Percentiles rank a stretch among this genome's conserved stretches.
These are phyloP conservation scores for Athalia cordata DNA, from an alignment of 2,888 invertebrate genomes.

Conservation along the genomic window DNA sequence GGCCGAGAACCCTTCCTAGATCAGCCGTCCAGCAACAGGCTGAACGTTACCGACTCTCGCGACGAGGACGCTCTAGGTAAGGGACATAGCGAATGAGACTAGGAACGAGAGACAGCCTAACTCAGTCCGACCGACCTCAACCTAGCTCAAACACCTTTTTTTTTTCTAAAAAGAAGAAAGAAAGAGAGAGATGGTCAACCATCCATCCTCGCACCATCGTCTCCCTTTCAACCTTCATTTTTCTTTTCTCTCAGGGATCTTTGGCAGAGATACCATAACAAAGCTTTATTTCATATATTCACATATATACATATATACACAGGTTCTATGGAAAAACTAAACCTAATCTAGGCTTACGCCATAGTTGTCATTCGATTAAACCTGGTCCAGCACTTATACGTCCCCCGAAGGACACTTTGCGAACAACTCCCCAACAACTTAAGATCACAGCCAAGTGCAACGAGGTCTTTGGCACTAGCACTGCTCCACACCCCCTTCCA, in stretches of 20 bases:
- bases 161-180: background rate
- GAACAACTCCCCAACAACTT: background rate
- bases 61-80: too few species aligned
- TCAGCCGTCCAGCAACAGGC: too few species aligned
- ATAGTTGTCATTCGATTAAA: slow-evolving; percentile 12
- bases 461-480: background rate
- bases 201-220: background rate
- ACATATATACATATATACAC: background rate
- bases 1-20: too few species aligned
- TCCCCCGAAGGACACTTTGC: background rate
- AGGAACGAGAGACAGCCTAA: too few species aligned
- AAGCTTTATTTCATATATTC: background rate
- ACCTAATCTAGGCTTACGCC: background rate
- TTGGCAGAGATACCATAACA: background rate
- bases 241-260: background rate
- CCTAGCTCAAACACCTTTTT: too few species aligned
- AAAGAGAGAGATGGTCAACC: background rate
- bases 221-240: background rate
- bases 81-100: too few species aligned
- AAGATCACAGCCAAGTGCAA: too few species aligned
- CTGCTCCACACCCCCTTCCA: background rate
- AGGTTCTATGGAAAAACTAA: background rate
- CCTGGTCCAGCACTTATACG: background rate
- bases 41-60: too few species aligned
- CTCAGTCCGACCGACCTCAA: too few species aligned